phyloP scores from a whole-genome alignment of 1,140 invertebrate genomes.

The Phocides pigmalion region DNA sequence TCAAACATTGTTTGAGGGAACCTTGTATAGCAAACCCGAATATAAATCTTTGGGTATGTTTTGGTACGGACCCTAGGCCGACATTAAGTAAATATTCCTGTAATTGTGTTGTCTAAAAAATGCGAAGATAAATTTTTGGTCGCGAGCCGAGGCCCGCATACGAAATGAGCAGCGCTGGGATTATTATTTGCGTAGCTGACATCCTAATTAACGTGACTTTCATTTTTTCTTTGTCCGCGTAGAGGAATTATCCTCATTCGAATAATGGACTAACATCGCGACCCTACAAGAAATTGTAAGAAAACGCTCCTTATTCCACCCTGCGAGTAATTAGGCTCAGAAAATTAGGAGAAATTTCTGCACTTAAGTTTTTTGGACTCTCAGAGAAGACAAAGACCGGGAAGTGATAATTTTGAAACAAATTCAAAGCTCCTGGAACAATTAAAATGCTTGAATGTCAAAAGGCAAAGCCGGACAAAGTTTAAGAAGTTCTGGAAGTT shows the following conservation, averaged over 20 bases:
- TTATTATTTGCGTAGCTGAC: conserved; percentile 75
- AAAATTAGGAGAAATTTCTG: conserved; percentile 33
- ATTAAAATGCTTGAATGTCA: conserved; percentile 60
- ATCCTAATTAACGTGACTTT: conserved; percentile 73
- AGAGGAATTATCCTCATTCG: conserved; percentile 51
- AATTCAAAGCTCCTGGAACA: conserved; percentile 57
- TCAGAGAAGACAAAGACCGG: conserved; percentile 38
- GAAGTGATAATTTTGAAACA: conserved; percentile 59
- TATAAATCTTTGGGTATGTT: conserved; percentile 44
- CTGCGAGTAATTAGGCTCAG: conserved; percentile 24
- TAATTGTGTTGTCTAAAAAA: conserved; percentile 73
- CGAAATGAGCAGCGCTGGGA: conserved; percentile 64
- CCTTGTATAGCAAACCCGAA: conserved; percentile 18
- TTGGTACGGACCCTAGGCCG: conserved; percentile 39
- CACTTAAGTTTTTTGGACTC: conserved; percentile 33
- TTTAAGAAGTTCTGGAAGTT: conserved; percentile 58
- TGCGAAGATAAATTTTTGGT: conserved; percentile 66
- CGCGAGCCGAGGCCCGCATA: conserved; percentile 57
- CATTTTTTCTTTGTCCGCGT: conserved; percentile 57
- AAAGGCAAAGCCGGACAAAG: conserved; percentile 54
- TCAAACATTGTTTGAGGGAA: conserved; percentile 18
- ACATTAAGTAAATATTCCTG: conserved; percentile 67
- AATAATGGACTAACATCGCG: conserved; percentile 51
- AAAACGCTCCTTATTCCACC: conserved; percentile 19
- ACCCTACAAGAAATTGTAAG: conserved; percentile 43